These are phyloP conservation scores for Cricetomys ansorgei DNA, from an alignment of 2,113 vertebrate genomes.

Conservation along the genomic window DNA sequence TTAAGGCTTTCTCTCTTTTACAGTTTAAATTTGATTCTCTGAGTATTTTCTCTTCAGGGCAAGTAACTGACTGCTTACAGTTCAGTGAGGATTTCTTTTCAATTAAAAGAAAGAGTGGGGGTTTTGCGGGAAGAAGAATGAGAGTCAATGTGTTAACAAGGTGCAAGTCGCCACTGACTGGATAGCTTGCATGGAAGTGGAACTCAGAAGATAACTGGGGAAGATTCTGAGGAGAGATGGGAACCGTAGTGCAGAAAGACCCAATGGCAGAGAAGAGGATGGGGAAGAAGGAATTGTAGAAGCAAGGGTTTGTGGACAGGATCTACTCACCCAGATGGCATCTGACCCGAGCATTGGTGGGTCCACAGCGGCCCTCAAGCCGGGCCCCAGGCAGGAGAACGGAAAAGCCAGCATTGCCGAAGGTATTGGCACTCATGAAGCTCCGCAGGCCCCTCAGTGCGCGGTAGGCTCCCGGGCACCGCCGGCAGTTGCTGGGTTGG, in stretches of 20 bases:
- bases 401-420: conserved; percentile 92
- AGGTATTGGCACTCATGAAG: conserved; percentile 92
- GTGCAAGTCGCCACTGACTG: background rate
- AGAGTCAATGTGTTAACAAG: background rate
- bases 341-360: conserved; percentile 91
- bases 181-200: background rate
- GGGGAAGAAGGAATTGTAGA: background rate
- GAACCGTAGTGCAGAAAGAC: background rate
- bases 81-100: conserved; percentile 11
- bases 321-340: conserved; percentile 91
- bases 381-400: conserved; percentile 89
- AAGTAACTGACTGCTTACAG: conserved; percentile 1
- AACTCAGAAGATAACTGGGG: background rate
- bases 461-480: conserved; percentile 90
- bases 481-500: conserved; percentile 90
- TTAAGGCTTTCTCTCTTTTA: background rate
- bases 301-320: background rate
- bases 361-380: conserved; percentile 90
- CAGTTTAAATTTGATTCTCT: background rate
- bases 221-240: conserved; percentile 12
- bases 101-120: background rate
- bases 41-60: conserved; percentile 1
- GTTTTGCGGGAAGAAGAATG: background rate
- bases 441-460: conserved; percentile 90
- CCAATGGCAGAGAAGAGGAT: background rate